phyloP scores from a whole-genome alignment of 2,888 invertebrate genomes.

The Punctoribates punctum region DNA sequence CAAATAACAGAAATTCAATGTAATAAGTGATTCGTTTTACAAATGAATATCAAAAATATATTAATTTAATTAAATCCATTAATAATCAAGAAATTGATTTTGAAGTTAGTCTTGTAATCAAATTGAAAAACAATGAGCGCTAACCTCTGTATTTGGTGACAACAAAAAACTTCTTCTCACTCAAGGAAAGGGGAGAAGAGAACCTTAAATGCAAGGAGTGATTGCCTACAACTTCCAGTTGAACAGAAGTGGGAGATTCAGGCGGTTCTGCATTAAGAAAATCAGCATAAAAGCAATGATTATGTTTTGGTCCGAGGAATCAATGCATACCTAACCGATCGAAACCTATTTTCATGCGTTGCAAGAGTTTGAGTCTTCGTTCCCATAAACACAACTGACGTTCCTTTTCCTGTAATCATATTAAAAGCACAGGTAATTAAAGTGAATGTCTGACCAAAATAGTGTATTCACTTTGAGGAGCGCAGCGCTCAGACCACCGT shows the following conservation, averaged over 20 bases:
- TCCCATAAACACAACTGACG: constrained; percentile 71
- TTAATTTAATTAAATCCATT: too few relatives aligned
- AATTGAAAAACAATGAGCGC: neutral
- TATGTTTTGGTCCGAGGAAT: neutral
- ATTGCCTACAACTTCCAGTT: constrained; percentile 65
- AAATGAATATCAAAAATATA: too few relatives aligned
- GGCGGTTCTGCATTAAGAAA: constrained; percentile 62
- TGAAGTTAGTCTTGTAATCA: too few relatives aligned
- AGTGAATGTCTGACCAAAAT: neutral
- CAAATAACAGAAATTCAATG: neutral
- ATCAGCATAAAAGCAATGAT: neutral
- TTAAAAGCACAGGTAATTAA: neutral
- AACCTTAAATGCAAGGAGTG: constrained; percentile 66
- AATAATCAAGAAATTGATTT: too few relatives aligned
- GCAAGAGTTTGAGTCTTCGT: constrained; percentile 70
- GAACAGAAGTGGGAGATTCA: constrained; percentile 72
- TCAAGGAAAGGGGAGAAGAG: constrained; percentile 66
- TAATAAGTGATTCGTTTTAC: neutral
- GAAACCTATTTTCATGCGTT: constrained; percentile 78
- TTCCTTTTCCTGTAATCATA: constrained; percentile 54
- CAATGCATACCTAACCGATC: constrained; percentile 67
- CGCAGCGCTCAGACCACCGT: constrained; percentile 47
- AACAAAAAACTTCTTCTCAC: constrained; percentile 67
- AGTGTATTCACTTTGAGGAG: constrained; percentile 47
- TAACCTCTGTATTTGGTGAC: constrained; percentile 86